Evolutionary conservation across 2,797 vertebrate genomes (phyloP).

Genomic region (Scolopax bukidnonensis): DNA sequence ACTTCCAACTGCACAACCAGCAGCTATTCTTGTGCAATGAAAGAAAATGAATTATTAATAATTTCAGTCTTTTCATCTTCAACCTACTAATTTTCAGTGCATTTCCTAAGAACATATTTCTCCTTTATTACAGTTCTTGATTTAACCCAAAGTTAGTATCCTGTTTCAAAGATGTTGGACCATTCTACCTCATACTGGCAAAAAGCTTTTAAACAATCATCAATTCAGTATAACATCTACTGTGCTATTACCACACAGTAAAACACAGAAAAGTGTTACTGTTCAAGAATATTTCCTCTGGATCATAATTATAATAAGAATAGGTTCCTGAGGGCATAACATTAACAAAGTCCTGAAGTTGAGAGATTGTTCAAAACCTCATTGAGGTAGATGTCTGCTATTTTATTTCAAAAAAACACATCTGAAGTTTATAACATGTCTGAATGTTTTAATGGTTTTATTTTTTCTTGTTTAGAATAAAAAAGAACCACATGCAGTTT

Average conservation of each 20-base stretch:
- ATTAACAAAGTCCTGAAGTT: conserved; percentile 1
- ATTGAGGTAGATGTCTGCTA: conserved; percentile 1
- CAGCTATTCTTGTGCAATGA: background rate
- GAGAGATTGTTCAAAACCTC: conserved; percentile 40
- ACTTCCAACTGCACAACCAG: background rate
- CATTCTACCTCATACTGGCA: conserved; percentile 8
- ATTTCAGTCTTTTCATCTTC: conserved; percentile 42
- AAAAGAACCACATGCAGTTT: background rate
- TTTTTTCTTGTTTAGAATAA: background rate
- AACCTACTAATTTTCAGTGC: conserved; percentile 12
- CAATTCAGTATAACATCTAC: conserved; percentile 19
- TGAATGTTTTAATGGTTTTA: background rate
- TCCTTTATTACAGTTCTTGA: conserved; percentile 7
- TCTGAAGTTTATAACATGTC: background rate
- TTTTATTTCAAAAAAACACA: background rate
- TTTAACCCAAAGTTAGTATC: conserved; percentile 7
- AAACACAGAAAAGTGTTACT: background rate
- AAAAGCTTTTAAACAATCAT: conserved; percentile 55
- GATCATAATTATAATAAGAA: conserved; percentile 53
- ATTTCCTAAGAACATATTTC: conserved; percentile 26
- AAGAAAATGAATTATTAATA: conserved; percentile 35
- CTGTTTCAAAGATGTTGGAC: conserved; percentile 19
- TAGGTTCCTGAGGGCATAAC: conserved; percentile 20
- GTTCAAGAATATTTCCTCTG: conserved; percentile 40
- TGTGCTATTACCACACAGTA: conserved; percentile 13